Evolutionary conservation across 2,797 vertebrate species (phyloP), one percentile per base, ranked within the genome.

Genomic region (Alauda arvensis): DNA sequence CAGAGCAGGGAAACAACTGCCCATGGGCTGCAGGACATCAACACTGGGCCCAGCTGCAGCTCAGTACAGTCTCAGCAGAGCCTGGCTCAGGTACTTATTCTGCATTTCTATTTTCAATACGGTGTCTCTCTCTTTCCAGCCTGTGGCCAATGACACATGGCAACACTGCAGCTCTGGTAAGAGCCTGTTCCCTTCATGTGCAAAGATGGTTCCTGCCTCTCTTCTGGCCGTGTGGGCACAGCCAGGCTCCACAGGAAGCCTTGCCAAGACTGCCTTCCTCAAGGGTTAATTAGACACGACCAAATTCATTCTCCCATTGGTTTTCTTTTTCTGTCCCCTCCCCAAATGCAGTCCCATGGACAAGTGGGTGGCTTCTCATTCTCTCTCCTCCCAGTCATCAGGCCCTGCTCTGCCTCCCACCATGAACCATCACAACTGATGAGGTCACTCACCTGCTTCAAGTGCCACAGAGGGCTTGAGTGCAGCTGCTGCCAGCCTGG

Each of bases 401-500:
- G 61, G 68, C 37, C n/a, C 56, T 29, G 66, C 65, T 72, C 31
- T 39, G 63, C 43, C 70, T 77, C 61, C 71, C 34, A 59, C 40
- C 14, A 18, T 46, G 11, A 45, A 17, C 43, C 20, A 33, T 26
- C 60, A 60, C 65, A 56, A 24, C 33, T 15, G 66, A 61, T 74
- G 21, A 37, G 28, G 48, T 26, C 25, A 91, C 98, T 97, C 94
- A 99, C 99, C 99, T 98, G 97, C 93, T 89, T 99, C 98, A 53
- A 95, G 95, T 92, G 97, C 96, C 94, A 96, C 96, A 53, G 98
- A 97, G 61, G 99, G 98, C 94, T 99, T 99, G 89, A 99, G 98
- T 29, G 99, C 99, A 12, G 99, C 99, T 1, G 99, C 99, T 28
- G 99, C 99, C 95, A 99, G 95, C 87, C 99, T 96, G 89, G 99